phyloP scores from a whole-genome alignment of 2,797 vertebrate genomes.

The Lemur catta region DNA sequence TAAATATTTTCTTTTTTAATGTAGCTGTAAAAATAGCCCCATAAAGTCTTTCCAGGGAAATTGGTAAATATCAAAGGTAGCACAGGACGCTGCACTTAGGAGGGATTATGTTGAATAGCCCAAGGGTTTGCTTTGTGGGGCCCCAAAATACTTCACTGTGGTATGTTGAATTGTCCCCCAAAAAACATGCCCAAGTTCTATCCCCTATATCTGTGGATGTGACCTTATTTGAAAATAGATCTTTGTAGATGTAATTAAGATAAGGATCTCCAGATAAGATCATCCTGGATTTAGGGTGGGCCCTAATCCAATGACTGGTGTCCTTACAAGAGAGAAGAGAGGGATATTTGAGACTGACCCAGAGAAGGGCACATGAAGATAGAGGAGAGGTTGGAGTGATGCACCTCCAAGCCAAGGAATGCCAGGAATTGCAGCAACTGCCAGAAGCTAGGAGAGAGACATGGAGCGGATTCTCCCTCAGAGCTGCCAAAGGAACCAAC shows the following conservation, averaged over 20 bases:
- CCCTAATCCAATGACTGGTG: neutral
- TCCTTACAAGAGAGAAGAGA: neutral
- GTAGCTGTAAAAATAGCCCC: neutral
- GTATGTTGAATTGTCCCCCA: neutral
- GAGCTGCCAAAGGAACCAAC: neutral
- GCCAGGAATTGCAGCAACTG: neutral
- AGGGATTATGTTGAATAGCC: neutral
- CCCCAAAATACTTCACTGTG: neutral
- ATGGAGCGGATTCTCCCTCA: neutral
- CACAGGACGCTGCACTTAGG: too few species aligned
- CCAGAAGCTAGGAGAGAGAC: neutral
- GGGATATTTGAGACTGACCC: neutral
- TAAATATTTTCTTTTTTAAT: neutral
- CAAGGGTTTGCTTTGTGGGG: neutral
- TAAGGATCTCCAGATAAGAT: neutral
- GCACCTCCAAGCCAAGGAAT: neutral
- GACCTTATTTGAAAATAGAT: neutral
- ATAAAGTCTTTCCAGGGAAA: neutral
- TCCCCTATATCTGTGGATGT: neutral
- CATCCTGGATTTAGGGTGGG: neutral
- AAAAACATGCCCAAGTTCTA: neutral
- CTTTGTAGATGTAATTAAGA: neutral
- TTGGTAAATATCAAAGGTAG: neutral
- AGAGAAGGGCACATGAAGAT: neutral
- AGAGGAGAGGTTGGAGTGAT: neutral